Base-by-base conservation (phyloP, 1,140 invertebrate genomes). In the Ceratitis capitata region DNA sequence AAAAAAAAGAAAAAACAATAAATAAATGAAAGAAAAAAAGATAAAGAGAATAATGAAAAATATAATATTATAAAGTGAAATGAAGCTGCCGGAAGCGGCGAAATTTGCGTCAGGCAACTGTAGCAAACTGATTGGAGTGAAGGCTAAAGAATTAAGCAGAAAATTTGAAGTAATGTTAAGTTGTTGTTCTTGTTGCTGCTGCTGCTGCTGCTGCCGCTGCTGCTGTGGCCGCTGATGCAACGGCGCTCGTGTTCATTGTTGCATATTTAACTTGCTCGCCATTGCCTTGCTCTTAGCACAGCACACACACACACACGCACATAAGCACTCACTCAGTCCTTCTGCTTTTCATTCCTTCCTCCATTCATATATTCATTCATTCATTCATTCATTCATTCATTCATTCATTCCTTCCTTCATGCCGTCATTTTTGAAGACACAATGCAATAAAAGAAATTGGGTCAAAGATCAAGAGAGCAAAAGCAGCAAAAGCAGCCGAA, bases 381-480 rank as follows among this genome's bases (percentile, higher is more conserved):
- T 35, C 47, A 83, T 10, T n/a, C 69, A 83, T 10, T 32, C 39
- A 82, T n/a, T 82, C 14, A 82, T 5, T 35, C 39, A 74, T 74
- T 74, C n/a, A 29, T 47, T 82, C 42, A 23, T 83, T 83, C 14
- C 14, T 16, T 51, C 82, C 29, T 83, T 83, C 82, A 51, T 53
- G 26, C 42, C 47, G 19, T 53, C 82, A 51, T 83, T 53, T 83
- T n/a, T 6, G 49, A 26, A 84, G 64, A 84, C 83, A 84, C 83
- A 84, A 61, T 45, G 53, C 82, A 83, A 51, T 83, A 53, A 58
- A 84, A 64, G 35, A 64, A 84, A 84, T 84, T 84, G 83, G 83
- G 83, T 84, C 83, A 84, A 84, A 84, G 83, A 84, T 84, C 83
- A 84, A 56, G 83, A 84, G 83, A 84, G 58, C 56, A 51, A n/a